Evolutionary conservation across 2,888 invertebrate genomes (phyloP).

Genomic region (Tubulanus polymorphus): DNA sequence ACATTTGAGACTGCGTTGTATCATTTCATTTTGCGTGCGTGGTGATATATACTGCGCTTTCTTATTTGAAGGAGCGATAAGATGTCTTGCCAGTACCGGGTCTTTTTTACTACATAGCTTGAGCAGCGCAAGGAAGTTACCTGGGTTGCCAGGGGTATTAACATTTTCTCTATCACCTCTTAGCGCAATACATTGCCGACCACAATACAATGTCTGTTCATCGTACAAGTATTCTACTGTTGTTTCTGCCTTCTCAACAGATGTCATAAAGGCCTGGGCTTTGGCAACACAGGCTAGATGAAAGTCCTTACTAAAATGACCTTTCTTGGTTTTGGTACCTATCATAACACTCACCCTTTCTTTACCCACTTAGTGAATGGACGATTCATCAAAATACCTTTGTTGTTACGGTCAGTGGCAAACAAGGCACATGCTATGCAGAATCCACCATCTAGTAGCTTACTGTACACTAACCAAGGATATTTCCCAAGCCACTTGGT

Average conservation of each 20-base stretch:
- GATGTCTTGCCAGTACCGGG: background rate
- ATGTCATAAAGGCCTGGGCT: too few species aligned
- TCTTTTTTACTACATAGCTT: slow-evolving; percentile 5
- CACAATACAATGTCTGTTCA: slow-evolving; percentile 3
- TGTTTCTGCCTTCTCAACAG: too few species aligned
- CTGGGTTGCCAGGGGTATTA: slow-evolving; percentile 7
- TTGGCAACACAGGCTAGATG: too few species aligned
- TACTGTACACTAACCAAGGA: background rate
- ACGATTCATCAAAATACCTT: background rate
- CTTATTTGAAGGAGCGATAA: background rate
- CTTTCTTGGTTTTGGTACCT: too few species aligned
- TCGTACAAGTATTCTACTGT: too few species aligned
- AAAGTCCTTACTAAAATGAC: too few species aligned
- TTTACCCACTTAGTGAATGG: background rate
- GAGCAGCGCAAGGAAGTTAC: slow-evolving; percentile 9
- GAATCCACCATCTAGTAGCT: background rate
- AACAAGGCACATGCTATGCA: background rate
- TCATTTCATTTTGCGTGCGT: slow-evolving; percentile 19
- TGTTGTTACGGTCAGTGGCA: background rate
- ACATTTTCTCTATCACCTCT: slow-evolving; percentile 4
- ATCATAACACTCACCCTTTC: too few species aligned
- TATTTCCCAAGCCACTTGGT: background rate
- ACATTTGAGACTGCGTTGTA: too few species aligned
- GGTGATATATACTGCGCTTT: slow-evolving; percentile 15
- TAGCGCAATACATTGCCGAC: slow-evolving; percentile 12